Conservation (phyloP, 1,140 invertebrate genomes). For the Plectrocnemia conspersa region DNA sequence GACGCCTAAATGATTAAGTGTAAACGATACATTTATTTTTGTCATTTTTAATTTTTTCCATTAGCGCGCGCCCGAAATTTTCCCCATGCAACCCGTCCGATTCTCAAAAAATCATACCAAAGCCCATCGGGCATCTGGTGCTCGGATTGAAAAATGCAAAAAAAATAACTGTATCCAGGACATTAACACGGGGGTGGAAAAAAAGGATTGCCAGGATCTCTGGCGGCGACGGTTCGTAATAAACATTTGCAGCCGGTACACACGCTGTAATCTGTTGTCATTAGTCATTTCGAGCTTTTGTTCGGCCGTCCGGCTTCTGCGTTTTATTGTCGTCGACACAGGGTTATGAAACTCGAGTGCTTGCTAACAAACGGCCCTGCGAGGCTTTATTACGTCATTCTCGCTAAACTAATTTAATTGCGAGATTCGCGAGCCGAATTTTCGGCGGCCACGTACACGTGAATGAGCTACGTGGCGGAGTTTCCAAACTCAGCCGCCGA, state of each 20-base stretch:
- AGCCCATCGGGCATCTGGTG: constrained; percentile 23
- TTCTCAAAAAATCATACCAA: background rate
- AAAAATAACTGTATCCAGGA: constrained; percentile 7
- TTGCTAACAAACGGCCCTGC: constrained; percentile 10
- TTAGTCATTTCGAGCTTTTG: constrained; percentile 34
- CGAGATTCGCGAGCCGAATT: too few species aligned
- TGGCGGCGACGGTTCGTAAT: constrained; percentile 31
- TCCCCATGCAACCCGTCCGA: background rate
- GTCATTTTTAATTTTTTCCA: constrained; percentile 31
- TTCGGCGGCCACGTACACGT: too few species aligned
- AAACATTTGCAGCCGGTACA: constrained; percentile 26
- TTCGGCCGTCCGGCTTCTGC: constrained; percentile 26
- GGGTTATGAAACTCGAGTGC: constrained; percentile 27
- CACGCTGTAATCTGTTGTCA: constrained; percentile 27
- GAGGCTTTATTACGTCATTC: constrained; percentile 12
- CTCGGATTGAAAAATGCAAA: constrained; percentile 19
- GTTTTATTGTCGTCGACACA: constrained; percentile 30
- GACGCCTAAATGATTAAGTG: constrained; percentile 24
- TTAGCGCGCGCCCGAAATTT: constrained; percentile 18
- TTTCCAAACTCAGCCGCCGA: too few species aligned
- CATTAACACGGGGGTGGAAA: background rate
- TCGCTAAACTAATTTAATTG: constrained; percentile 22
- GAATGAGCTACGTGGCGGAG: too few species aligned
- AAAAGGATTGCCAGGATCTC: constrained; percentile 19
- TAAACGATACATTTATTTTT: constrained; percentile 27